Conservation (phyloP, 30 jellyfish, hydroid and myxozoan species). For the Rhopilema esculentum region DNA sequence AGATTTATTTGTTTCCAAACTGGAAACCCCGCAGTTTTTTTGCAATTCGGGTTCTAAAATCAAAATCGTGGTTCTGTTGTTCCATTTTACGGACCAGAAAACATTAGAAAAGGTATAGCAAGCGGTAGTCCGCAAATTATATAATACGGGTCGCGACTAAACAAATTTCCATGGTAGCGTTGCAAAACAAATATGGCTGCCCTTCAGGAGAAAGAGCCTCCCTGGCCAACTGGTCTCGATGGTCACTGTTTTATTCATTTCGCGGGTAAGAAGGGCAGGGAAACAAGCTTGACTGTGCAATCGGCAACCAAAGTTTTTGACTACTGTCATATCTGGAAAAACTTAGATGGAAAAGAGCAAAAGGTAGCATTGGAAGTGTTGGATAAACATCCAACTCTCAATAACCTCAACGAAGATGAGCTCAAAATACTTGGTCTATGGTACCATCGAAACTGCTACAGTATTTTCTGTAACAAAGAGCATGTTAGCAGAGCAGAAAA, state of each 20-base stretch:
- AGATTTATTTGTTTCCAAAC: not conserved
- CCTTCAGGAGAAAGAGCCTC: not conserved
- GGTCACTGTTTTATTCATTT: not conserved
- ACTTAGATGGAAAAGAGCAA: not conserved
- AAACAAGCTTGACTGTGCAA: not conserved
- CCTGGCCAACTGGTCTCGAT: not conserved
- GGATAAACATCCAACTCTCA: not conserved
- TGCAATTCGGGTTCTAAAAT: not conserved
- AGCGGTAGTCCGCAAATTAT: not conserved
- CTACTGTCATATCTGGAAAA: not conserved
- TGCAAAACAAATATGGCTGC: not conserved
- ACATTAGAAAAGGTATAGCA: not conserved
- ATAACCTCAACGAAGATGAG: not conserved
- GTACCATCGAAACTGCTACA: not conserved
- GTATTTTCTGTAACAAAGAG: not conserved
- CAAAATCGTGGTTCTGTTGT: not conserved
- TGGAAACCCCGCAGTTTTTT: not conserved
- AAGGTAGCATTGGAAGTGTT: not conserved
- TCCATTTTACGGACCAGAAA: not conserved
- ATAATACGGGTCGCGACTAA: not conserved
- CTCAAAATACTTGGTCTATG: not conserved
- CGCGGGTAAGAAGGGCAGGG: not conserved
- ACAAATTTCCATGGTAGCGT: not conserved
- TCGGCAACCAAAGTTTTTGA: not conserved
- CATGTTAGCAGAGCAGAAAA: not conserved